Percentiles rank a stretch among this genome's conserved stretches.
These are phyloP conservation scores for Alloplasta piceator DNA, from an alignment of 2,888 invertebrate genomes.

Conservation along the genomic window DNA sequence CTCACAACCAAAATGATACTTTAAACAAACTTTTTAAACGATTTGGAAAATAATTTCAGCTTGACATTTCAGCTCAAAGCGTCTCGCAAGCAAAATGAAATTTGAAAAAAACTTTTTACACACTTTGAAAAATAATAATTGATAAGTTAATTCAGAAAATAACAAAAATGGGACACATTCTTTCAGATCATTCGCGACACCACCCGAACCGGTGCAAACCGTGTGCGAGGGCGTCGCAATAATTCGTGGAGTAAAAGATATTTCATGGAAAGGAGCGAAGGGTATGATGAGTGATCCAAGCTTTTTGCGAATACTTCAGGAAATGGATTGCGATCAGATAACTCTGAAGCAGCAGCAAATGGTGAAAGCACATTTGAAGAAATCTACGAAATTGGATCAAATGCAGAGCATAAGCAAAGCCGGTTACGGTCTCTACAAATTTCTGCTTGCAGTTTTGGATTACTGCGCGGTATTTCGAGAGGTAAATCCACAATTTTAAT, in stretches of 20 bases:
- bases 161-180: background rate
- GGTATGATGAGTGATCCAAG: conserved; percentile 96
- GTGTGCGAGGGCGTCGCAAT: conserved; percentile 96
- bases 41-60: too few relatives aligned
- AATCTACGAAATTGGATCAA: conserved; percentile 89
- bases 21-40: too few relatives aligned
- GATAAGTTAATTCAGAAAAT: background rate
- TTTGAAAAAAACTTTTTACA: background rate
- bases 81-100: background rate
- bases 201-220: conserved; percentile 94
- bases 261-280: conserved; percentile 95
- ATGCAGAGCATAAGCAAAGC: conserved; percentile 94
- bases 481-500: conserved; percentile 79
- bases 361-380: conserved; percentile 90
- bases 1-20: too few relatives aligned
- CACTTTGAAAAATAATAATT: background rate
- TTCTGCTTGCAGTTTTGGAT: conserved; percentile 94
- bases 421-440: conserved; percentile 93
- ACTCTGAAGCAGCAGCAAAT: conserved; percentile 89
- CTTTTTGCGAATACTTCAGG: conserved; percentile 91
- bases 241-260: conserved; percentile 91
- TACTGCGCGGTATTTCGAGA: conserved; percentile 95
- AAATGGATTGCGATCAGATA: conserved; percentile 93
- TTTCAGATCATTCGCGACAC: conserved; percentile 92
- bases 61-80: too few relatives aligned